Conservation (phyloP, 1,140 invertebrate genomes). For the Bombus confusus region DNA sequence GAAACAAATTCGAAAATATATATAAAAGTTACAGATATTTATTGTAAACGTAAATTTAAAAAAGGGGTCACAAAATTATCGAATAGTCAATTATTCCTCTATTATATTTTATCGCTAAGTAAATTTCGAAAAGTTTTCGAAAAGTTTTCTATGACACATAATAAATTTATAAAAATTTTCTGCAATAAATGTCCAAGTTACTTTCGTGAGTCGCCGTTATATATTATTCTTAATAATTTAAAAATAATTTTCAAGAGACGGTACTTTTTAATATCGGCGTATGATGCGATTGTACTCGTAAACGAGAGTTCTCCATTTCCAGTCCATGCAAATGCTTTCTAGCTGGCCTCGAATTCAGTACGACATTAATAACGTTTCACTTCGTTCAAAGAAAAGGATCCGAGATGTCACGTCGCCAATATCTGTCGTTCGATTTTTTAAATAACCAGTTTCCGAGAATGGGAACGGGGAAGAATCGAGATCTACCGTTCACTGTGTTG, state of each 20-base stretch:
- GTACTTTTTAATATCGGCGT: slow-evolving; percentile 30
- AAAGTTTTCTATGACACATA: too few relatives aligned
- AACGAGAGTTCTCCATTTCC: slow-evolving; percentile 20
- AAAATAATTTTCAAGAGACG: slow-evolving; percentile 27
- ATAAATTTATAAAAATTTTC: too few relatives aligned
- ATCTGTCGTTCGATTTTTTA: slow-evolving; percentile 37
- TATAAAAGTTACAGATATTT: background rate
- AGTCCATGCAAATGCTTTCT: background rate
- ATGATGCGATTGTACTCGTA: background rate
- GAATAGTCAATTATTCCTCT: too few relatives aligned
- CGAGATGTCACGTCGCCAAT: slow-evolving; percentile 26
- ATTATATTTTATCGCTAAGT: too few relatives aligned
- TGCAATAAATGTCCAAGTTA: background rate
- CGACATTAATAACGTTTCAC: slow-evolving; percentile 41
- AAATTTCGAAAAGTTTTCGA: too few relatives aligned
- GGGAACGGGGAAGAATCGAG: background rate
- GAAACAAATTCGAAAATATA: background rate
- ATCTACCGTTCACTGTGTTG: background rate
- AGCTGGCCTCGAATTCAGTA: background rate
- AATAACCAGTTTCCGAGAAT: slow-evolving; percentile 10
- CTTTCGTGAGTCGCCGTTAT: background rate
- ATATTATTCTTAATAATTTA: slow-evolving; percentile 28
- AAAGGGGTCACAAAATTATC: background rate
- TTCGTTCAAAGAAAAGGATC: slow-evolving; percentile 17
- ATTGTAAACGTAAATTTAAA: background rate